Base-by-base conservation (phyloP, 2,797 vertebrate genomes). In the Bufotes viridis region DNA sequence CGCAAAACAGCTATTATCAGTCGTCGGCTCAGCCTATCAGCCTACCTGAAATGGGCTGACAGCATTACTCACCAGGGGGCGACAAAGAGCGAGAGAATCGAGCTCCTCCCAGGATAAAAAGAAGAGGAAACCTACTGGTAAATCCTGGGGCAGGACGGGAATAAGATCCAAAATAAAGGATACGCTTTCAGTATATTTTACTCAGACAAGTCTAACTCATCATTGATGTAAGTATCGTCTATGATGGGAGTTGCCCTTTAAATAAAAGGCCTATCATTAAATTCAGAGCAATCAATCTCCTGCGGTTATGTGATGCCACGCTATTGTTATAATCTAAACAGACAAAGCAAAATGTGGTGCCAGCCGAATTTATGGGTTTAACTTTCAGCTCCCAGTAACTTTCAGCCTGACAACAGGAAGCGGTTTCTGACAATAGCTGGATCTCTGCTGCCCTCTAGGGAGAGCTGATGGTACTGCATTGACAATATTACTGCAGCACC, bases 401-500 rank as follows among this genome's bases (percentile, higher is more conserved):
- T 81, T 61, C 65, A 11, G 58, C 29, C 29, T 63, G 79, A 17
- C n/a, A 29, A 24, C 57, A 61, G 20, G 42, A 75, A 74, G 42
- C 14, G 75, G 4, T 55, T 53, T 78, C 14, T 55, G 15, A 9
- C 11, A 78, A 78, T 78, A 55, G 75, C 67, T 55, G 87, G 3
- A 17, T 88, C 82, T 88, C 57, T 85, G 55, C 13, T 60, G 76
- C 87, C 87, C 76, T 72, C 87, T 88, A 85, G 42, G 20, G 87
- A 63, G 10, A 69, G 15, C 2, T 6, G n/a, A 12, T 7, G 26
- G 76, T n/a, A 84, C 61, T 72, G n/a, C 87, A 78, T 4, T 10
- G 74, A 20, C n/a, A 57, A 26, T 22, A 75, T 24, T 22, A 20
- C 29, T 18, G 70, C 70, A 74, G 18, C 24, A 20, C 15, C 10